phyloP scores from a whole-genome alignment of 2,113 vertebrate species.

The Lucifuga dentata region DNA sequence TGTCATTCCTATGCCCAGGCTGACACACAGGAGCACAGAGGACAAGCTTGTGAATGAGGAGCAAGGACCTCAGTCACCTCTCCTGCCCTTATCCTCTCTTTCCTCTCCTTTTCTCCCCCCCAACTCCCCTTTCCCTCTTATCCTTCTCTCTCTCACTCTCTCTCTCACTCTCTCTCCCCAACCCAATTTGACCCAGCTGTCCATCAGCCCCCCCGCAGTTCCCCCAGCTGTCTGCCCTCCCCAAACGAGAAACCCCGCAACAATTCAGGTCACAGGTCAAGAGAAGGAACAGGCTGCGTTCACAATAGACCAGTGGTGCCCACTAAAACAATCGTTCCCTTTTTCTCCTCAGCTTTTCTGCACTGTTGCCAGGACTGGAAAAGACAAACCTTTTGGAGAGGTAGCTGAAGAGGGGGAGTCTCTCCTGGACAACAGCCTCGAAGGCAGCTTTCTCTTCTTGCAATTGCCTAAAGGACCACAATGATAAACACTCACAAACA shows the following conservation, averaged over 20 bases:
- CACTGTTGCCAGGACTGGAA: conserved; percentile 79
- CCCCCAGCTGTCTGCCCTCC: conserved; percentile 81
- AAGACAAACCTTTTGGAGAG: conserved; percentile 82
- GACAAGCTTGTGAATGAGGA: conserved; percentile 67
- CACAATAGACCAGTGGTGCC: conserved; percentile 86
- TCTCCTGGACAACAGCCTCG: conserved; percentile 66
- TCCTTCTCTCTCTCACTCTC: conserved; percentile 55
- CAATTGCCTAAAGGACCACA: conserved; percentile 60
- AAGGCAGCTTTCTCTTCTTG: conserved; percentile 63
- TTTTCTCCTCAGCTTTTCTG: conserved; percentile 72
- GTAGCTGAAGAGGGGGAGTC: conserved; percentile 66
- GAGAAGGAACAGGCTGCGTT: conserved; percentile 88
- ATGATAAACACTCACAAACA: conserved; percentile 73
- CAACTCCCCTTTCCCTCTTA: conserved; percentile 45
- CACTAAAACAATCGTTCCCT: conserved; percentile 83
- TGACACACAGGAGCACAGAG: conserved; percentile 55
- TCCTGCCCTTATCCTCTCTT: conserved; percentile 61
- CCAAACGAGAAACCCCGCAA: conserved; percentile 78
- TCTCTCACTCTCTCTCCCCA: conserved; percentile 49
- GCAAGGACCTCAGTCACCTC: conserved; percentile 70
- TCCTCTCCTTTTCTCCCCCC: conserved; percentile 35
- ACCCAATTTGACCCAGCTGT: conserved; percentile 83
- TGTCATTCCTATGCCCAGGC: conserved; percentile 66
- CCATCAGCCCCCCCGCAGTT: conserved; percentile 80
- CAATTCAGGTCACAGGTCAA: conserved; percentile 87